Percentiles rank a stretch among this genome's conserved stretches.
Evolutionary conservation across 2,797 vertebrate genomes (phyloP).

Genomic region (Allobates femoralis): DNA sequence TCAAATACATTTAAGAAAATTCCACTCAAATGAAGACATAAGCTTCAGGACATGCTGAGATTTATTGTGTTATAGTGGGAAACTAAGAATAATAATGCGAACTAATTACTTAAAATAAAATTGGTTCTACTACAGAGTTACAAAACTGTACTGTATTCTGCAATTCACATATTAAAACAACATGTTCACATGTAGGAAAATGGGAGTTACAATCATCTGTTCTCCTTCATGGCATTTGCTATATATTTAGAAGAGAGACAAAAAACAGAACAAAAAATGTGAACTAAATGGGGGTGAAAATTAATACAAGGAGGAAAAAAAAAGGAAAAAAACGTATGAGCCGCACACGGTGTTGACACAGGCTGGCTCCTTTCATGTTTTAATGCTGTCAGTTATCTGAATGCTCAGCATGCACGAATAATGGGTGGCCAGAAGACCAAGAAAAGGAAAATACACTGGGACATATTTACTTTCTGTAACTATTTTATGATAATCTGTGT

Average conservation of each 20-base stretch:
- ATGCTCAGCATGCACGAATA: not conserved
- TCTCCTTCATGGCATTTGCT: not conserved
- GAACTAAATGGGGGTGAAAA: constrained; percentile 26
- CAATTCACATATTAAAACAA: not conserved
- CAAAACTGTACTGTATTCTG: not conserved
- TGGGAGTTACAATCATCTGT: not conserved
- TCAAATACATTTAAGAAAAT: too few species aligned
- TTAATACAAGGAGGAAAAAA: constrained; percentile 16
- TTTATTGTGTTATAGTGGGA: not conserved
- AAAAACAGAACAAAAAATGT: constrained; percentile 16
- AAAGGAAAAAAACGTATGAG: not conserved
- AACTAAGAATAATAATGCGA: not conserved
- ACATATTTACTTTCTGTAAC: constrained; percentile 17
- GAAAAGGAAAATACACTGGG: constrained; percentile 25
- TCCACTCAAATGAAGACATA: too few species aligned
- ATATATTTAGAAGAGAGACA: constrained; percentile 15
- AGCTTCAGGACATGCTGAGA: too few species aligned
- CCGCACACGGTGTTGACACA: constrained; percentile 20
- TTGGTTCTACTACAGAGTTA: not conserved
- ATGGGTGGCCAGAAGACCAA: constrained; percentile 31
- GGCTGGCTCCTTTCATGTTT: constrained; percentile 28
- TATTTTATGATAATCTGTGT: not conserved
- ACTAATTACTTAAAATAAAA: not conserved
- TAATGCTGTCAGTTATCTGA: constrained; percentile 13
- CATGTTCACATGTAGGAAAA: not conserved